A percentile compares a stretch with the other conserved stretches of the same genome.
phyloP scores from a whole-genome alignment of 2,113 vertebrate species.

The Myocastor coypus region DNA sequence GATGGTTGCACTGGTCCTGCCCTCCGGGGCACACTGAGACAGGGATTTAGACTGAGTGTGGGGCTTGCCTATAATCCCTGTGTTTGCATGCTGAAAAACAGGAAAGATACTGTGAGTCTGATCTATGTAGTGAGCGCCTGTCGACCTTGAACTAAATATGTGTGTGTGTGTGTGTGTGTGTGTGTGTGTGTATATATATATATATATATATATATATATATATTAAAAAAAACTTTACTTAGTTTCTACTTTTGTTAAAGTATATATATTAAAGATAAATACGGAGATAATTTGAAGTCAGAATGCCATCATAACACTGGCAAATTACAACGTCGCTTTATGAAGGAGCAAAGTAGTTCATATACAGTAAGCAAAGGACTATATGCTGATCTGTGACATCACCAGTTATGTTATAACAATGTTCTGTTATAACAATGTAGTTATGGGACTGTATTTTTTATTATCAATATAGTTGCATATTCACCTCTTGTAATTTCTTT shows the following conservation, averaged over 20 bases:
- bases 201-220: too few relatives aligned
- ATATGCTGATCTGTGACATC: neutral
- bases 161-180: too few relatives aligned
- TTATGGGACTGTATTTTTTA: neutral
- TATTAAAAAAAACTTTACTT: neutral
- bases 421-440: neutral
- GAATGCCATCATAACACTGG: neutral
- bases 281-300: neutral
- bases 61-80: too few relatives aligned
- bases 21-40: too few relatives aligned
- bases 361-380: neutral
- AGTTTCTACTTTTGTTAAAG: neutral
- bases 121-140: too few relatives aligned
- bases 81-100: too few relatives aligned
- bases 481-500: neutral
- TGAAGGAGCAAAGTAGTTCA: neutral
- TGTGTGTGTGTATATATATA: too few relatives aligned
- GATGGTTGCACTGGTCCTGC: too few relatives aligned
- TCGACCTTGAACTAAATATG: too few relatives aligned
- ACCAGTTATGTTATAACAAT: neutral
- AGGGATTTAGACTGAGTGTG: too few relatives aligned
- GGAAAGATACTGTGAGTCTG: too few relatives aligned
- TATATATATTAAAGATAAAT: neutral
- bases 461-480: neutral
- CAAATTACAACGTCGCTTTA: constrained; percentile 12